Base-by-base conservation (phyloP, 2,113 vertebrate species). In the Ranitomeya variabilis region DNA sequence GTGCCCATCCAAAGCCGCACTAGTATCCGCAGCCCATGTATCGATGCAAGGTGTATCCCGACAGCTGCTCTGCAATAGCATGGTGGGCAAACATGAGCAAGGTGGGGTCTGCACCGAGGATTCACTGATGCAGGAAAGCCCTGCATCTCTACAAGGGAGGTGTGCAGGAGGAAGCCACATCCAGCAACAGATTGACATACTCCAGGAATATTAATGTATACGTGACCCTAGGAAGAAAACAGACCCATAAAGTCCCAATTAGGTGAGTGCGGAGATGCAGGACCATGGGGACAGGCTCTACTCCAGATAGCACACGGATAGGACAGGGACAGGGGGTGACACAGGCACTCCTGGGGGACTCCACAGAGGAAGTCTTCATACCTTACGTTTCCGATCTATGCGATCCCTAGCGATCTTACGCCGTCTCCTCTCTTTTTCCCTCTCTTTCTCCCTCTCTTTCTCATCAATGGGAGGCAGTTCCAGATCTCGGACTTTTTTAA, bases 401-500 rank as follows among this genome's bases (percentile, higher is more conserved):
- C 96, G 93, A 73, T 97, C 97, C 91, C 97, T 94, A 91, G 98
- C 97, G 91, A 94, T 94, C 92, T 94, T 96, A 91, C 95, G 94
- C 91, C 95, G 95, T 92, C 96, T 97, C 80, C 96, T 96, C 91
- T 99, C 97, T 90, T 94, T 96, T 91, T 99, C 97, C 90, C 94
- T 96, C 87, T 97, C 97, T 88, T 95, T 96, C 26, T 99, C 97
- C 90, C 94, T 96, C 90, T 96, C 95, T 90, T 96, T 97, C 45
- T 96, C 96, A 73, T 94, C 91, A 81, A 96, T 95, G 0, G 93
- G 91, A 76, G 91, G 91, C 71, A 95, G 92, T 77, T 98, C 97
- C 87, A 97, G 96, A 90, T 96, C 96, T 55, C 98, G 94, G 94
- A 97, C 97, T 96, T 99, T 99, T 95, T 99, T 99, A 92, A 99